Evolutionary conservation across 1,140 invertebrate genomes (phyloP), one percentile per base, ranked within the genome.

Genomic region (Antheraea pernyi): DNA sequence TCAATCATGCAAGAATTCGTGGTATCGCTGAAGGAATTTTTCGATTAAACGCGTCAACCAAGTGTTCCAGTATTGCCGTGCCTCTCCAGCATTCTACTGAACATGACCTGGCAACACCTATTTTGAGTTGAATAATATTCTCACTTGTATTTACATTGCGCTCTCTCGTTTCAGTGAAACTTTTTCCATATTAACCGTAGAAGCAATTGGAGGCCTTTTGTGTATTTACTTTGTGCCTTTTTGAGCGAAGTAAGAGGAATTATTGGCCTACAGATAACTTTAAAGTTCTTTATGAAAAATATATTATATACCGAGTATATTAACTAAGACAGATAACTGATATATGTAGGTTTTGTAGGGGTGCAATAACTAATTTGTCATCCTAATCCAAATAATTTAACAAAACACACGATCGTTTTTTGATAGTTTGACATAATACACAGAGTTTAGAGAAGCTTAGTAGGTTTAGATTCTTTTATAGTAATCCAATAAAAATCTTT

Each of bases 1-100:
- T 53, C 46, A 53, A 53, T 53, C 46, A 53, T 53, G 46, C 46
- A 53, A 53, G 46, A 10, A 53, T 53, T 53, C 46, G 16, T 53
- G 46, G 46, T n/a, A 16, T 53, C 46, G 46, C 46, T 11, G 11
- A n/a, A 53, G 46, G 46, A 53, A 53, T 53, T 53, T 53, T 53
- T 53, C 46, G 4, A 53, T 53, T 53, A 53, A 53, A 11, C 16
- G 9, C 46, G 46, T 53, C 46, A 16, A n/a, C 46, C 16, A 16
- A 53, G 46, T 53, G 46, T 53, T 53, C 16, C 46, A 53, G 46
- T n/a, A n/a, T 16, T 9, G 6, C 16, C 16, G 11, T 6, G 16
- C 46, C 46, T 16, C 46, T n/a, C 16, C 13, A 13, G 13, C 16
- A 53, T 2, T 53, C 9, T 16, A 16, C 39, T 42, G 39, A 42